Evolutionary conservation across 2,113 vertebrate genomes (phyloP).

Genomic region (Nothoprocta pentlandii): DNA sequence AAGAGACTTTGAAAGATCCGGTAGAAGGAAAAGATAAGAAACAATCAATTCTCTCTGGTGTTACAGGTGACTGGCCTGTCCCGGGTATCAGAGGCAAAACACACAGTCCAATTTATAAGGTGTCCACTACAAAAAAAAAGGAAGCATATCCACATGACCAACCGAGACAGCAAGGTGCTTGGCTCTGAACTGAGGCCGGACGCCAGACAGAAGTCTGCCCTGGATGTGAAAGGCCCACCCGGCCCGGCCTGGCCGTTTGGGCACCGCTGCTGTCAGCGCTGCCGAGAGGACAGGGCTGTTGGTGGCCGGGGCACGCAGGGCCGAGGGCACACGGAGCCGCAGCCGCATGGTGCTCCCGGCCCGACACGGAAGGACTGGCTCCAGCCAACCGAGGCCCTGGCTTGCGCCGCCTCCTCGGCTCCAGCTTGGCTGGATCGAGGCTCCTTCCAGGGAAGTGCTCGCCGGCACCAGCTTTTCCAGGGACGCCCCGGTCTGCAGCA

Average conservation of each 20-base stretch:
- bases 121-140: neutral
- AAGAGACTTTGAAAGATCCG: neutral
- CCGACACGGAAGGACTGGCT: neutral
- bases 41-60: neutral
- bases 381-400: no score
- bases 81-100: neutral
- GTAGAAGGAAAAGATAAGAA: neutral
- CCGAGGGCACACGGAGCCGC: neutral
- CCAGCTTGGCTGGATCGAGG: neutral
- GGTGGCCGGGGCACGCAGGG: neutral
- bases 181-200: neutral
- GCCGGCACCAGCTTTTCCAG: rapidly evolving
- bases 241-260: neutral
- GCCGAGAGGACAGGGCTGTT: neutral
- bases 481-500: neutral
- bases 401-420: neutral
- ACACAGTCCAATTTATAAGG: neutral
- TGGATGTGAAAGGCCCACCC: neutral
- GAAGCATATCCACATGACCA: neutral
- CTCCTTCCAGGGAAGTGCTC: neutral
- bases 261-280: neutral
- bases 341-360: neutral
- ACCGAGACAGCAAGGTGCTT: neutral
- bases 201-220: neutral
- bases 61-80: neutral